Conservation (phyloP, 2,113 vertebrate genomes). For the Felis catus region DNA sequence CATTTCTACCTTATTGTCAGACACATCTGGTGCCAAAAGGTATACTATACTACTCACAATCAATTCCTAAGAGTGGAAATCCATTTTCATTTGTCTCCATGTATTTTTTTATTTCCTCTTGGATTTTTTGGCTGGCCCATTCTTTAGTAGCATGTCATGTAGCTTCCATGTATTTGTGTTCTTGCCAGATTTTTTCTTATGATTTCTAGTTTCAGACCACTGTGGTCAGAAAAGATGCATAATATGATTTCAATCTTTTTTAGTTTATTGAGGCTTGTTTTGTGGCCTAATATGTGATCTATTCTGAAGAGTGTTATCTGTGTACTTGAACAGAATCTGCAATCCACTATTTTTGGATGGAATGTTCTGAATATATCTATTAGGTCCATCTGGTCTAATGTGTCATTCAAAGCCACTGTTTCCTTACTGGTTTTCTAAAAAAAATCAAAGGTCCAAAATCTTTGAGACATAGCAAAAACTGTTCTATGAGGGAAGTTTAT, state of each 20-base stretch:
- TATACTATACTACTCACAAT: not conserved
- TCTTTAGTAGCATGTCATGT: not conserved
- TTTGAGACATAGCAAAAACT: not conserved
- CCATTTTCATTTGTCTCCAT: not conserved
- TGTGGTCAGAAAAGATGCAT: not conserved
- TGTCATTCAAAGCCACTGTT: not conserved
- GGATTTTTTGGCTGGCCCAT: not conserved
- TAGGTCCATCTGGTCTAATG: not conserved
- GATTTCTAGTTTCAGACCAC: not conserved
- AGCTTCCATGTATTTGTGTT: not conserved
- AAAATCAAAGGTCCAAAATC: not conserved
- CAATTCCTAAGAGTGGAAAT: constrained; percentile 2
- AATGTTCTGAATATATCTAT: not conserved
- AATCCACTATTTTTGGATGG: not conserved
- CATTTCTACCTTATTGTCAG: not conserved
- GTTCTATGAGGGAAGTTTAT: not conserved
- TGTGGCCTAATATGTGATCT: not conserved
- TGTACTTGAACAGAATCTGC: not conserved
- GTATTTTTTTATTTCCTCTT: not conserved
- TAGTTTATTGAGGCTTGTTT: not conserved
- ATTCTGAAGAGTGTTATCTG: not conserved
- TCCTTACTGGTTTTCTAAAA: not conserved
- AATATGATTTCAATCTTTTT: not conserved
- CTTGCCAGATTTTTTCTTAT: not conserved
- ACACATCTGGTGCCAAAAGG: not conserved